phyloP scores from a whole-genome alignment of 2,113 vertebrate species.

The Megaceryle torquata region DNA sequence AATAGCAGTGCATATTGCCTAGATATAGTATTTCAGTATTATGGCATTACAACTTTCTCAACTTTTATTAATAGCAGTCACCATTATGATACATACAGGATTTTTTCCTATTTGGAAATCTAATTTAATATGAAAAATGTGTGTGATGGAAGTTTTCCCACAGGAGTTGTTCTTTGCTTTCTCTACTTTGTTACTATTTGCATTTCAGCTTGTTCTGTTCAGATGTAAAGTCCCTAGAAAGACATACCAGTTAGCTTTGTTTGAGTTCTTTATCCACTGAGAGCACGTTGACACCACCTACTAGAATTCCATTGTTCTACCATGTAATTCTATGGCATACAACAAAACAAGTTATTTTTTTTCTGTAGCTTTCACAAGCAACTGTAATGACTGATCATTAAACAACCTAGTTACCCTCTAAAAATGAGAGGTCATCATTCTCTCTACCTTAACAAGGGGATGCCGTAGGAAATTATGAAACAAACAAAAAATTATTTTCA shows the following conservation, averaged over 20 bases:
- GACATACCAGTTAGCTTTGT: neutral
- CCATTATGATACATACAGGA: neutral
- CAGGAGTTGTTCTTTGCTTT: neutral
- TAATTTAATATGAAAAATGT: neutral
- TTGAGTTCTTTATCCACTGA: neutral
- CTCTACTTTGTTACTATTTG: neutral
- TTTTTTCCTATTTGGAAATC: neutral
- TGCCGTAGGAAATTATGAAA: neutral
- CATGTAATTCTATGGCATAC: accelerated
- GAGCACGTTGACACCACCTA: neutral
- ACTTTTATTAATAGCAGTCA: neutral
- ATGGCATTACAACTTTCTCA: neutral
- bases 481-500: neutral
- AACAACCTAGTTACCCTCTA: no score
- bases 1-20: accelerated
- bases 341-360: neutral
- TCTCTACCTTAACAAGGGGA: neutral
- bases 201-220: neutral
- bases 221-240: neutral
- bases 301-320: neutral
- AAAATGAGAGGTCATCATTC: neutral
- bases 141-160: neutral
- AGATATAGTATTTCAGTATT: neutral
- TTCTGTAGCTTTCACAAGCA: neutral
- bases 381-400: neutral